Evolutionary conservation across 2,888 invertebrate genomes (phyloP).

Genomic region (Hypercompe scribonia): DNA sequence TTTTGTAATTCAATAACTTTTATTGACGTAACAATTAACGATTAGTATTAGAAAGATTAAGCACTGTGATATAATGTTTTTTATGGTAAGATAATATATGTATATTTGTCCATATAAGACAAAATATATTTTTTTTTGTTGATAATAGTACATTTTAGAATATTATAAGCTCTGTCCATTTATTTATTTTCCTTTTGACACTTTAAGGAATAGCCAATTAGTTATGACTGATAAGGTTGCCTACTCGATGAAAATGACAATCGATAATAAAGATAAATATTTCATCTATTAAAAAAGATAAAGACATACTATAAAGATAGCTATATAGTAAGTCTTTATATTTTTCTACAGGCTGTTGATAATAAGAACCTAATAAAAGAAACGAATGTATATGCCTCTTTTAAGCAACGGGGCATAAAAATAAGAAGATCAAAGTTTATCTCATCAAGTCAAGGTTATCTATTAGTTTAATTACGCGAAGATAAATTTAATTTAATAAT

Average conservation of each 20-base stretch:
- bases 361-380: too few species aligned
- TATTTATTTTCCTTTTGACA: too few species aligned
- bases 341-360: too few species aligned
- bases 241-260: too few species aligned
- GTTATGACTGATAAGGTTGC: too few species aligned
- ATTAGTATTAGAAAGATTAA: background rate
- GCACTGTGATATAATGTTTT: background rate
- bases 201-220: too few species aligned
- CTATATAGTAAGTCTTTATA: too few species aligned
- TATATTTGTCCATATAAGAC: background rate
- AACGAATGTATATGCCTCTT: too few species aligned
- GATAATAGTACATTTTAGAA: background rate
- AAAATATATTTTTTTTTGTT: background rate
- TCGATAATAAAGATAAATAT: too few species aligned
- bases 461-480: background rate
- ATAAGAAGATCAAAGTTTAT: background rate
- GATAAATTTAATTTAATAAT: background rate
- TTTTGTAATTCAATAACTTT: too few species aligned
- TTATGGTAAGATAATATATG: background rate
- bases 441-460: background rate
- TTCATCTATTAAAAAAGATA: too few species aligned
- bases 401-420: background rate
- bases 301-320: too few species aligned
- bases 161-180: background rate
- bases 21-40: background rate